Evolutionary conservation across 2,797 vertebrate species (phyloP).

Genomic region (Myotis findleyi): DNA sequence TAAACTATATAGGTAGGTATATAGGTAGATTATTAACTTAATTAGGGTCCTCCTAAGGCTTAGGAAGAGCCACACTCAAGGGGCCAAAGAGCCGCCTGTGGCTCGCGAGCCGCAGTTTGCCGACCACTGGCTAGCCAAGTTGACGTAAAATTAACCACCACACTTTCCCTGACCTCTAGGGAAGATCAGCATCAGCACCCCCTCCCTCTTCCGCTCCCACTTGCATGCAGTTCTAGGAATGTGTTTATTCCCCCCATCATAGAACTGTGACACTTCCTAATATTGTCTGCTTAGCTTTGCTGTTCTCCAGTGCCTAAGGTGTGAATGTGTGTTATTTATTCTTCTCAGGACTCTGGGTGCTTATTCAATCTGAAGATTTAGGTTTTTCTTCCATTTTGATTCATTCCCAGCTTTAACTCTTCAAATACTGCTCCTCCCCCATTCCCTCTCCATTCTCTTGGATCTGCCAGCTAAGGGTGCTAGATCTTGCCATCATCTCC

Average conservation of each 20-base stretch:
- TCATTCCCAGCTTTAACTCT: background rate
- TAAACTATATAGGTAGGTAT: too few species aligned
- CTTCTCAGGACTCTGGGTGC: background rate
- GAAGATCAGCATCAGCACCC: background rate
- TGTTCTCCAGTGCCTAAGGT: background rate
- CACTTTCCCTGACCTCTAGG: background rate
- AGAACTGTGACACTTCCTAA: background rate
- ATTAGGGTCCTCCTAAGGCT: too few species aligned
- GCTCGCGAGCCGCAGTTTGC: too few species aligned
- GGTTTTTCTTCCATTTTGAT: background rate
- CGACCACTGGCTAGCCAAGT: background rate
- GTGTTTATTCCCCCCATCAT: background rate
- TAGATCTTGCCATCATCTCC: background rate
- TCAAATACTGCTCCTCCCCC: background rate
- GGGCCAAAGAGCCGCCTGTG: too few species aligned
- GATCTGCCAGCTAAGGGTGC: background rate
- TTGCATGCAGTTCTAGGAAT: background rate
- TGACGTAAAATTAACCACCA: background rate
- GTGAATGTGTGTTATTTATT: background rate
- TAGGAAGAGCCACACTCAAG: too few species aligned
- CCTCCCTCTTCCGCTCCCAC: rapidly evolving
- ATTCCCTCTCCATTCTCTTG: background rate
- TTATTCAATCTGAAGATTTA: background rate
- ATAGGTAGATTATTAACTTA: too few species aligned
- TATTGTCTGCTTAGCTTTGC: background rate